Evolutionary conservation across 2,797 vertebrate genomes (phyloP), one percentile per base, ranked within the genome.

Genomic region (Sebastes trivittatus): DNA sequence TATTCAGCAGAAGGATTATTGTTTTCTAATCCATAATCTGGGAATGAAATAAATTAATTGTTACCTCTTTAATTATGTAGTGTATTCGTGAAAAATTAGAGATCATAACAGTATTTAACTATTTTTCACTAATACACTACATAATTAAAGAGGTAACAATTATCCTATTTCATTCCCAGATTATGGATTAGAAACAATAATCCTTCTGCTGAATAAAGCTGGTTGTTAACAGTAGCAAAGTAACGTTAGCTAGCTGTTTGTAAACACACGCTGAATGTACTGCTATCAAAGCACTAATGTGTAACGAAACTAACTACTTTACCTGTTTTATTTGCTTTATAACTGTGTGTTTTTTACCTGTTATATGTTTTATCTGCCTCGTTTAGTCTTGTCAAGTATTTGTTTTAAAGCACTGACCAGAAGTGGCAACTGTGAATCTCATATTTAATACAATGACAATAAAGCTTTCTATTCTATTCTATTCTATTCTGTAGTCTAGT

Each of bases 181-280:
- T 20, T 73, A 34, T 8, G 18, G 2, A 9, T n/a, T 3, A 20
- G 0, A 64, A 36, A 27, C 5, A 11, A 36, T 4, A 49, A 61
- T 8, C 5, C 3, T 54, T 64, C 1, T 23, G 25, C 4, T 58
- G 42, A 61, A 14, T 25, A 32, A 5, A 1, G 4, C 6, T 14
- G 25, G 14, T 18, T 60, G 13, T 66, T 34, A 85, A 25, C 14
- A 36, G 23, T 23, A 72, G 30, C 29, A 5, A 64, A 71, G 20
- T 71, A 63, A 66, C 18, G 4, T 59, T 80, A 64, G 72, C 72
- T 74, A 38, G 20, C 49, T 84, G 87, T 90, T 92, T 93, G 92
- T 94, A 92, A 94, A 94, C 90, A 34, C 32, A 93, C 36, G 56
- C 72, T 62, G 23, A 55, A 75, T 75, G 77, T 46, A 29, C 13